A percentile compares a stretch with the other conserved stretches of the same genome.
Conservation (phyloP, 2,888 invertebrate genomes). For the Idaea aversata region DNA sequence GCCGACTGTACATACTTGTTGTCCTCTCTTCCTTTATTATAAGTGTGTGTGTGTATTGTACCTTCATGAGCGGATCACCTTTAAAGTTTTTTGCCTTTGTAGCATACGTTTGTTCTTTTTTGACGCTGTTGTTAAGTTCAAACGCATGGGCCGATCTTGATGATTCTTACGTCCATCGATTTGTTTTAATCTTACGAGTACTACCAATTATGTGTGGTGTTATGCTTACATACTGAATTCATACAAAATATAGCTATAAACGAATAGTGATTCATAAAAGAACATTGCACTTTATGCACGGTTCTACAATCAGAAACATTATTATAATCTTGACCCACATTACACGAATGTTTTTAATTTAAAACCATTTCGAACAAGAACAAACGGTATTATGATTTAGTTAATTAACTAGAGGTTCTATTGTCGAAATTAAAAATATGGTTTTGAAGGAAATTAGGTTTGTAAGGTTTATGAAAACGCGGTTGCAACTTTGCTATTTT, state of each 20-base stretch:
- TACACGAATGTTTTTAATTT: constrained; percentile 40
- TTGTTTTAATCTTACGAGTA: no score
- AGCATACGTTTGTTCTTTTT: no score
- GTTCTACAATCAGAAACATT: constrained; percentile 37
- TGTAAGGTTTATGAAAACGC: neutral
- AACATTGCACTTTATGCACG: constrained; percentile 13
- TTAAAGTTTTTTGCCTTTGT: no score
- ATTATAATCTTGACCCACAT: constrained; percentile 55
- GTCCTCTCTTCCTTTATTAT: no score
- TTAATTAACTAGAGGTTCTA: neutral
- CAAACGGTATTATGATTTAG: neutral
- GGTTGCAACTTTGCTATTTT: neutral
- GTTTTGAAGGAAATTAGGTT: neutral
- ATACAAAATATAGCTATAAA: neutral
- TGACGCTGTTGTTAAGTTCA: no score
- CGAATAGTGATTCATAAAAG: constrained; percentile 8
- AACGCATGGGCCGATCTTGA: no score
- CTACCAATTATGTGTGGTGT: no score
- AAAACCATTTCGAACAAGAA: constrained; percentile 15
- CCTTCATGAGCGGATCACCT: no score
- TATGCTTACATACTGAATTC: no score
- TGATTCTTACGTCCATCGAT: no score
- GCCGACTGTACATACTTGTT: no score
- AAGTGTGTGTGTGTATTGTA: no score
- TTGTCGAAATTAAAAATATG: neutral